Percentiles rank a stretch among this genome's conserved stretches.
Conservation (phyloP, 2,888 invertebrate species). For the Troides oblongomaculatus region DNA sequence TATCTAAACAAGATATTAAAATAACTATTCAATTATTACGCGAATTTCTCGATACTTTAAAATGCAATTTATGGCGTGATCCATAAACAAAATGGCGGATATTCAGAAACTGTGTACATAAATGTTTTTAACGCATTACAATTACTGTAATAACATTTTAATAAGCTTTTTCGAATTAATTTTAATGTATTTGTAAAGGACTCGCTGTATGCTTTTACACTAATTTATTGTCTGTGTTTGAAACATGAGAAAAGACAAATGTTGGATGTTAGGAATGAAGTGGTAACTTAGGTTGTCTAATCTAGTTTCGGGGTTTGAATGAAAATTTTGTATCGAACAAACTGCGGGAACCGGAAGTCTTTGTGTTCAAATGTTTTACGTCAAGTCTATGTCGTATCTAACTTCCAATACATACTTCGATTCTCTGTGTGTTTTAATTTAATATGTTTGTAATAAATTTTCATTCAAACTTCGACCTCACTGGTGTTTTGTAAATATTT, state of each 20-base stretch:
- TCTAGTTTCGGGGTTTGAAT: no score
- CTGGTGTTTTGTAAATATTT: no score
- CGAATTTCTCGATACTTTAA: slow-evolving; percentile 18
- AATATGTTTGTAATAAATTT: no score
- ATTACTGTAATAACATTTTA: slow-evolving; percentile 2
- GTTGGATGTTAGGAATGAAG: background rate
- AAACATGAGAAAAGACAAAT: slow-evolving; percentile 1
- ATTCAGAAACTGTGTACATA: background rate
- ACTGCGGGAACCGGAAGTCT: no score
- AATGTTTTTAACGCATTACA: slow-evolving; percentile 2
- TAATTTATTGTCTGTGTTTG: no score
- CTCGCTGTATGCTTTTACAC: background rate
- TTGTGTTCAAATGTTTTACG: no score
- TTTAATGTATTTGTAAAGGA: background rate
- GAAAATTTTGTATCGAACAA: no score
- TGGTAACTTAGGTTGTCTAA: no score
- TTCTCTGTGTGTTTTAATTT: no score
- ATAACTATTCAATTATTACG: slow-evolving; percentile 2
- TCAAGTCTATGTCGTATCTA: no score
- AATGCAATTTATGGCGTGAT: background rate
- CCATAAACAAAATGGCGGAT: background rate
- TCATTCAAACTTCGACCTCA: no score
- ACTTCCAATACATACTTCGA: no score
- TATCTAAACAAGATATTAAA: slow-evolving; percentile 24
- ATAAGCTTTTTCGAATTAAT: background rate